Evolutionary conservation across 2,113 vertebrate species (phyloP), one percentile per base, ranked within the genome.

Genomic region (Plectropomus leopardus): DNA sequence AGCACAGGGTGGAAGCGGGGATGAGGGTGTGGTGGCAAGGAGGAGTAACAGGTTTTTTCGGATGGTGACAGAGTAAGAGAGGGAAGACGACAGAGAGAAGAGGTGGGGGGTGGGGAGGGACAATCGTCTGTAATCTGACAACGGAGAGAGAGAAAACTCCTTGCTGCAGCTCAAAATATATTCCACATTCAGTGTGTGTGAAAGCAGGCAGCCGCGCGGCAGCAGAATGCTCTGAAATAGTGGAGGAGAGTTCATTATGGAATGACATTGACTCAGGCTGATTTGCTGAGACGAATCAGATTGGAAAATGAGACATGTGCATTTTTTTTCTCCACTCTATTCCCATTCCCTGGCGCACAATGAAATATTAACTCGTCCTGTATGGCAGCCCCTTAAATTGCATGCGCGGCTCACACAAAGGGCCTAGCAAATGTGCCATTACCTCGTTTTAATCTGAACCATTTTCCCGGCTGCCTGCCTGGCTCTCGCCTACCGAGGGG

Each of bases 221-320:
- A 80, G 82, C 63, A 78, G 80, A 80, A 78, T 42, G 67, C 73
- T 87, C 58, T 59, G 72, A 82, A n/a, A 85, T 65, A 59, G 81
- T 78, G 64, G 71, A 74, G 58, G 66, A 82, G 88, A 92, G 86
- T 89, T 93, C 92, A 94, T 94, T 92, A 92, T 78, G 72, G 81
- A 88, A 91, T 89, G 86, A 93, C 93, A 93, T 88, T 87, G 91
- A 91, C 92, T 90, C 85, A 54, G 86, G 74, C 89, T 92, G 93
- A 94, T 94, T 94, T 92, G 78, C 93, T 92, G 90, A 90, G 82
- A 94, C 85, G 80, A 93, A 94, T 93, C 89, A 92, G 92, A 93
- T 87, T 88, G 89, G 83, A 87, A 94, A 95, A 94, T 91, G 87
- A 93, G 91, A 91, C 87, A 84, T 88, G 87, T 91, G 76, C 73